Evolutionary conservation across 1,140 invertebrate species (phyloP), one percentile per base, ranked within the genome.

Genomic region (Parapsyche elsis): DNA sequence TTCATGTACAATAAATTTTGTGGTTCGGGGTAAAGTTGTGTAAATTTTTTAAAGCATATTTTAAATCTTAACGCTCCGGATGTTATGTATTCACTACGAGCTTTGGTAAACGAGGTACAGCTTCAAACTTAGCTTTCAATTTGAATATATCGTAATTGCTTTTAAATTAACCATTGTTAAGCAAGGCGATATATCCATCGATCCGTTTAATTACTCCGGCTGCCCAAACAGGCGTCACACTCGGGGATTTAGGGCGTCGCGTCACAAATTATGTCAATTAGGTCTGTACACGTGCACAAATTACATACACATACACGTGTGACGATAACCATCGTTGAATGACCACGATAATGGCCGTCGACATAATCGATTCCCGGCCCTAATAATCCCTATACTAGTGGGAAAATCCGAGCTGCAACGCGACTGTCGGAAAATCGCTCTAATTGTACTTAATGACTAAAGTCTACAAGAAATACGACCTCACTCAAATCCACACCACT

Each of bases 241-340:
- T 12, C 23, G 19, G 23, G 64, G 64, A 67, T 67, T 67, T 67
- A 26, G 23, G 21, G 64, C 24, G 64, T 26, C 21, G n/a, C 64
- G 12, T 67, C 24, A 23, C 64, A 67, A 67, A 67, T 67, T 67
- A 67, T 67, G 64, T 67, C 64, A 26, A 67, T 26, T 67, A 12
- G 24, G 4, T 14, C 2, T 53, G 12, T 53, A 53, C 16, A 53
- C 16, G 16, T 53, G 16, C 2, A 53, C 16, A 53, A 14, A 14
- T 46, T 46, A 46, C 12, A 46, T 46, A 12, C 12, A 46, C 49
- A 53, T 12, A 53, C 1, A 53, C 16, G 16, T 53, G 16, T 53
- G 10, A 5, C 16, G 16, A 38, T 38, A 38, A 38, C 7, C 30
- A 38, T 38, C 30, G 30, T 38, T 7, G 7, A 38, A 38, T 38